Base-by-base conservation (phyloP, 2,113 vertebrate species). In the Sapayoa aenigma region DNA sequence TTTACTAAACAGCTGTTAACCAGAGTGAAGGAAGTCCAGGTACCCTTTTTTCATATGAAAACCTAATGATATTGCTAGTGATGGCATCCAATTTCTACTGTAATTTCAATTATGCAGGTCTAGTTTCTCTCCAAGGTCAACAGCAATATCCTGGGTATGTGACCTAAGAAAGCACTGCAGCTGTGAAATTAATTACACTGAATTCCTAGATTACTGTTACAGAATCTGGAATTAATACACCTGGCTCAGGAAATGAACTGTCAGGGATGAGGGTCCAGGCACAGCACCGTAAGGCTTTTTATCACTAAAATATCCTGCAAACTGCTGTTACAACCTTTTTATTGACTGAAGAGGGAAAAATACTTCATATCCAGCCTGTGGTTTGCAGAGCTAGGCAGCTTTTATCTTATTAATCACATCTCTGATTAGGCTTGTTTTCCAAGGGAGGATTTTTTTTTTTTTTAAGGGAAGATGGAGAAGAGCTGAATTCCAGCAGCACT, bases 401-500 rank as follows among this genome's bases (percentile, higher is more conserved):
- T 31, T 59, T 63, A 5, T 12, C 37, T 33, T 7, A 7, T 23
- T 3, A 44, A 42, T 30, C 60, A 42, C 4, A 19, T 62, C 78
- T 74, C 52, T 21, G 18, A n/a, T 35, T 8, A 14, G 42, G 11
- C 18, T 84, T 41, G 6, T 55, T 89, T 46, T 28, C 31, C 24
- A 66, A 52, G 1, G 46, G 46, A 22, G 46, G 46, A 47, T 14
- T 18, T 62, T 3, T 44, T 12, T 27, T 37, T 41, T 30, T 59
- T 49, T 37, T 11, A 17, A 58, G 9, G 33, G 8, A 44, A 15
- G 39, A 52, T 66, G 42, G 3, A 27, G 7, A 18, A 19, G 0
- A 42, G 28, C 4, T 31, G 6, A 15, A 14, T 30, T 28, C 8
- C 37, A 24, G 79, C 6, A 23, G 69, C 75, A 91, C 98, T 97